Percentiles rank a stretch among this genome's conserved stretches.
Conservation (phyloP, 2,888 invertebrate genomes). For the Microctonus hyperodae region DNA sequence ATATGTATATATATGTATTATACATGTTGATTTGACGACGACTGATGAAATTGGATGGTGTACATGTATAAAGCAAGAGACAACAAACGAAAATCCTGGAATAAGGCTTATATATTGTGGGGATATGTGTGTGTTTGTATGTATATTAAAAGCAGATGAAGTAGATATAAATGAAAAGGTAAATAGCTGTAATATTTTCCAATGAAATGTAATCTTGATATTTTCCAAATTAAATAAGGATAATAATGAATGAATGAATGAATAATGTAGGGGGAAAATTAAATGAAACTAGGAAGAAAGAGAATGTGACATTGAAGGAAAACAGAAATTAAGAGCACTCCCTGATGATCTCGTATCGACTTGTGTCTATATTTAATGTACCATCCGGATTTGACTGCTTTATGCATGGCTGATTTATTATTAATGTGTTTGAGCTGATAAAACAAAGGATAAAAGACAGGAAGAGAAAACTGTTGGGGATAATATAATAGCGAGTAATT, state of each 20-base stretch:
- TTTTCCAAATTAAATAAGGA: too few species aligned
- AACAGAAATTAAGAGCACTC: too few species aligned
- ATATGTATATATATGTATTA: background rate
- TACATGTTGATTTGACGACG: background rate
- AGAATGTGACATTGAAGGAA: background rate
- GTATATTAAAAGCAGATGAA: background rate
- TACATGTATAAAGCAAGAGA: slow-evolving; percentile 11
- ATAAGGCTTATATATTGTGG: slow-evolving; percentile 5
- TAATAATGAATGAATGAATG: too few species aligned
- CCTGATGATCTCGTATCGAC: background rate
- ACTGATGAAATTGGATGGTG: slow-evolving; percentile 14
- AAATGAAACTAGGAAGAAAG: too few species aligned
- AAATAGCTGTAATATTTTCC: background rate
- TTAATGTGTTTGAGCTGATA: background rate
- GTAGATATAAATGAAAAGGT: too few species aligned
- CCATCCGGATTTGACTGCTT: background rate
- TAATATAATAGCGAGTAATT: background rate
- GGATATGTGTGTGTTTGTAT: too few species aligned
- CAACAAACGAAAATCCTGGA: slow-evolving; percentile 5
- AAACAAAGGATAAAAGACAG: background rate
- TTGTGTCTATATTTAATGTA: background rate
- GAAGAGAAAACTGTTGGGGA: background rate
- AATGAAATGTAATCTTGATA: background rate
- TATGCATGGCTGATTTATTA: background rate
- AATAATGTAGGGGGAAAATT: too few species aligned